phyloP scores from a whole-genome alignment of 2,888 invertebrate species.

The Scaptomyza caliginosa region DNA sequence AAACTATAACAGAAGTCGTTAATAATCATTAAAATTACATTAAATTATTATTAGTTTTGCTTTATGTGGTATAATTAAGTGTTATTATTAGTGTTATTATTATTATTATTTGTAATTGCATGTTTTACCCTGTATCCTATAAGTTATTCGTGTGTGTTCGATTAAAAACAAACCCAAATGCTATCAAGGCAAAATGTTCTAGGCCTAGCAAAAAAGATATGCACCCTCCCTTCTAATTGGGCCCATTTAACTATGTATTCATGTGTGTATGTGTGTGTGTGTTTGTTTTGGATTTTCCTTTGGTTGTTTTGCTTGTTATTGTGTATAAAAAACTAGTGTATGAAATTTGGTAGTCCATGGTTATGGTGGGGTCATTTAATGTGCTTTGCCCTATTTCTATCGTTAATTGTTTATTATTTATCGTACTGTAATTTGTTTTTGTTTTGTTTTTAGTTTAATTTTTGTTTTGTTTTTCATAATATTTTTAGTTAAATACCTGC shows the following conservation, averaged over 20 bases:
- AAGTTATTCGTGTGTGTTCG: slow-evolving; percentile 66
- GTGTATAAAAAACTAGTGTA: slow-evolving; percentile 74
- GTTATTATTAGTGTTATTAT: slow-evolving; percentile 36
- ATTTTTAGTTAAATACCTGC: slow-evolving; percentile 69
- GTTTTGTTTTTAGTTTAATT: slow-evolving; percentile 41
- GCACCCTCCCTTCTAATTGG: slow-evolving; percentile 66
- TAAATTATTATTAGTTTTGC: slow-evolving; percentile 29
- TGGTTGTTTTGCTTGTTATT: slow-evolving; percentile 9
- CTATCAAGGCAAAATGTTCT: slow-evolving; percentile 71
- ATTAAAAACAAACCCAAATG: slow-evolving; percentile 64
- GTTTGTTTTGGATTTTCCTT: slow-evolving; percentile 6
- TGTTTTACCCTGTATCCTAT: slow-evolving; percentile 97
- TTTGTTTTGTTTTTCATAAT: slow-evolving; percentile 2
- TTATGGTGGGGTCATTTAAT: slow-evolving; percentile 76
- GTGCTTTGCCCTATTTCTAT: slow-evolving; percentile 72
- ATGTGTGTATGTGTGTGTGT: slow-evolving; percentile 1
- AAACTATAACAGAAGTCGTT: slow-evolving; percentile 40
- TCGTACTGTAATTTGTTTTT: slow-evolving; percentile 23
- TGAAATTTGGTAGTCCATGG: slow-evolving; percentile 74
- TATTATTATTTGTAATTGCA: slow-evolving; percentile 87
- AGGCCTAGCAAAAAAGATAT: slow-evolving; percentile 71
- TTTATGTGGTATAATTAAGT: slow-evolving; percentile 28
- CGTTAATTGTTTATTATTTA: slow-evolving; percentile 36
- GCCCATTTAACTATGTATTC: slow-evolving; percentile 66
- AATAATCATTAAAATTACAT: slow-evolving; percentile 16